Evolutionary conservation across 2,113 vertebrate species (phyloP), one percentile per base, ranked within the genome.

Genomic region (Harpagus bidentatus): DNA sequence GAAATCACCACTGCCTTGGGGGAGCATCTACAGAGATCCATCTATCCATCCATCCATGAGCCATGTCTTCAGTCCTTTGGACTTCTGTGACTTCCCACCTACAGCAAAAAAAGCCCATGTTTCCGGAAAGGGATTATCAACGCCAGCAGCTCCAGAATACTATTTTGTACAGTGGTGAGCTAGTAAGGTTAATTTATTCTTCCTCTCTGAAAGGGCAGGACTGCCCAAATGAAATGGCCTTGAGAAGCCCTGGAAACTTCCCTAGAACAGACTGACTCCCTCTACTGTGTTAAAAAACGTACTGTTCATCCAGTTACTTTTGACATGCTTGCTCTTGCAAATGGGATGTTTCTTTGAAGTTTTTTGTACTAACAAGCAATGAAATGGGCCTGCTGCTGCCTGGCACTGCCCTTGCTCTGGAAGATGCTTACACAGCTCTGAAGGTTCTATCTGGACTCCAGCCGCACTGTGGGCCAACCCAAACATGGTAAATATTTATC

Each of bases 101-200:
- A 23, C 15, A 53, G 52, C n/a, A 21, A 34, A 40, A 40, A 69
- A 17, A 16, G 29, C 10, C 25, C 13, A 4, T 11, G 26, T 34
- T 78, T 56, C 53, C 38, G 34, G 47, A 38, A 20, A 25, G 28
- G 40, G 59, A 28, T 19, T 26, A 36, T 4, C n/a, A 21, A 15
- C 1, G 15, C 40, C 58, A 82, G 82, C 52, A 65, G 52, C 67
- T 73, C 53, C 53, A 11, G 55, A 42, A 42, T 3, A 40, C 40
- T 42, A 47, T 4, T 62, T 8, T 28, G 36, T 10, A 10, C n/a
- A 22, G 53, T 1, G 16, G n/a, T n/a, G 53, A 87, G 17, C 69
- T 18, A 9, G 17, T 8, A 16, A 5, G 0, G 47, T 23, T 7
- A 5, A 18, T n/a, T 69, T 34, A 22, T 31, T n/a, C 36, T 8